phyloP scores from a whole-genome alignment of 2,797 vertebrate genomes.

The Anniella stebbinsi region DNA sequence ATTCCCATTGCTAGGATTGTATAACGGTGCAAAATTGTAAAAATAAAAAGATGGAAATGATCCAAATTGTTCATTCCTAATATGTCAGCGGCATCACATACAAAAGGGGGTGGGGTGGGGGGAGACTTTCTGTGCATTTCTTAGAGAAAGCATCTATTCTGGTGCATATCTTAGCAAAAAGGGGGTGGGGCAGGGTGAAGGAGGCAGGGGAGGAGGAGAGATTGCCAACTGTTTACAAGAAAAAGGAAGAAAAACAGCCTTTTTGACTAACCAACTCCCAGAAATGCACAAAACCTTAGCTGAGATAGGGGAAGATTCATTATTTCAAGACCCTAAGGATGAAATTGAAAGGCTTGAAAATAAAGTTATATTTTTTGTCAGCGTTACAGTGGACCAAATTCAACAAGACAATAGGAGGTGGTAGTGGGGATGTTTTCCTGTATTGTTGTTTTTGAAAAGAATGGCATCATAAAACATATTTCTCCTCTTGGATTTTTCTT shows the following conservation, averaged over 20 bases:
- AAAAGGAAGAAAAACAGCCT: accelerated
- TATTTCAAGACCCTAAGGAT: background rate
- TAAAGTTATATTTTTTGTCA: background rate
- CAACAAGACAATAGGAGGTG: background rate
- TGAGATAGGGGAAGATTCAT: background rate
- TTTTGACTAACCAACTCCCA: background rate
- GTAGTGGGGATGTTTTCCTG: conserved; percentile 5
- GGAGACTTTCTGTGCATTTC: background rate
- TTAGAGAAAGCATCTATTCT: background rate
- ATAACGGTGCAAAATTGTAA: background rate
- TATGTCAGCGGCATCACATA: background rate
- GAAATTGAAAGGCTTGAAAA: background rate
- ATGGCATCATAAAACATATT: background rate
- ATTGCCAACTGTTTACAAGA: background rate
- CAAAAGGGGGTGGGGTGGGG: background rate
- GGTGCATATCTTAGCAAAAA: conserved; percentile 13
- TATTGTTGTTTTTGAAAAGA: conserved; percentile 21
- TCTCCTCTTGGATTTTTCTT: conserved; percentile 32
- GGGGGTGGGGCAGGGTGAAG: background rate
- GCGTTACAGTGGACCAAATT: background rate
- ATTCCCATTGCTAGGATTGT: background rate
- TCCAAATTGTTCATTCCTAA: background rate
- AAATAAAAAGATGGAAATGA: background rate
- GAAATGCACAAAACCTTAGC: background rate
- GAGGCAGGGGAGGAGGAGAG: background rate